These are phyloP conservation scores for Amazonetta brasiliensis DNA, from an alignment of 2,797 vertebrate species.

Conservation along the genomic window DNA sequence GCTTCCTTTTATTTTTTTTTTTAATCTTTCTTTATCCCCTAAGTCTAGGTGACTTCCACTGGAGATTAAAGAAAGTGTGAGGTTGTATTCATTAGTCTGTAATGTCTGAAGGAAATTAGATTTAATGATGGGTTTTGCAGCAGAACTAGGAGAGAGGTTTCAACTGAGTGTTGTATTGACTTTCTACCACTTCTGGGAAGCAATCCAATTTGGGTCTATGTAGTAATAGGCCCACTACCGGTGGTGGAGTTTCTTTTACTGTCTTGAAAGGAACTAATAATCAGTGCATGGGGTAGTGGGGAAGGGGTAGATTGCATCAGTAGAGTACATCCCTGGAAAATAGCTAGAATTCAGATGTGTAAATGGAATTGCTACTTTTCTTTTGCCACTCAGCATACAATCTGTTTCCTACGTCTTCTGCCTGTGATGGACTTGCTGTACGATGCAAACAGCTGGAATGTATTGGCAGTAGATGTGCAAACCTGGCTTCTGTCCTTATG, in stretches of 20 bases:
- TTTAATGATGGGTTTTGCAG: slow-evolving; percentile 30
- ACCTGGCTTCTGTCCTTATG: not conserved
- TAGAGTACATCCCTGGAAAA: not conserved
- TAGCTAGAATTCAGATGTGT: not conserved
- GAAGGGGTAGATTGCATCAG: not conserved
- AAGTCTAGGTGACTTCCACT: not conserved
- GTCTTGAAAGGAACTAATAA: not conserved
- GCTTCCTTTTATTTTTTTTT: not conserved
- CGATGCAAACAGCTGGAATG: not conserved
- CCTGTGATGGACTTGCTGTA: not conserved
- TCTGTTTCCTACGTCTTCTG: not conserved
- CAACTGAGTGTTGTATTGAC: not conserved
- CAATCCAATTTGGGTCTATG: not conserved
- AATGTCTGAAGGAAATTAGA: slow-evolving; percentile 21
- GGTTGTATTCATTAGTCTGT: slow-evolving; percentile 4
- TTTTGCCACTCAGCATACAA: not conserved
- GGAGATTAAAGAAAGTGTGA: not conserved
- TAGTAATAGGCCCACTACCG: not conserved
- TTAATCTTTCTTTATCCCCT: not conserved
- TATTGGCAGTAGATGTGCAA: not conserved
- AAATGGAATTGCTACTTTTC: not conserved
- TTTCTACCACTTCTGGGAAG: slow-evolving; percentile 28
- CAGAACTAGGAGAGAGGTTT: slow-evolving; percentile 1
- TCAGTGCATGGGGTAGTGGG: not conserved
- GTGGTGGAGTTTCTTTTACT: not conserved